Conservation (phyloP, 2,113 vertebrate species). For the Piaya cayana region DNA sequence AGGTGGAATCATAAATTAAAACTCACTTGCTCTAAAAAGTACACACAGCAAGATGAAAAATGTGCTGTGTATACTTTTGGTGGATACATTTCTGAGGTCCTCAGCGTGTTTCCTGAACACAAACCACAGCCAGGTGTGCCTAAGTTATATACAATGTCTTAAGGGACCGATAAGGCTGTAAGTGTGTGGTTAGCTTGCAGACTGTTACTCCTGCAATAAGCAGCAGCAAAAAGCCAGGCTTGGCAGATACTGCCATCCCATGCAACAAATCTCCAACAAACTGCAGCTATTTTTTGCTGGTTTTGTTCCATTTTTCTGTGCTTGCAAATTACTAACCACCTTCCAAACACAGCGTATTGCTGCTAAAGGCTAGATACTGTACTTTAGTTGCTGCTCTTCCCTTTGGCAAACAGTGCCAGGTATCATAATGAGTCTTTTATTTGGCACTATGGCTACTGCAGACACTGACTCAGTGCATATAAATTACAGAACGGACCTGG, state of each 20-base stretch:
- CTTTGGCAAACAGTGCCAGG: not conserved
- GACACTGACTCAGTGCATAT: not conserved
- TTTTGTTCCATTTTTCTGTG: not conserved
- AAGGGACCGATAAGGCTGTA: not conserved
- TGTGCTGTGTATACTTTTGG: not conserved
- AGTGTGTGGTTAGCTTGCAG: constrained; percentile 1
- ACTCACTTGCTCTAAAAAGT: not conserved
- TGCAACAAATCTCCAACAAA: not conserved
- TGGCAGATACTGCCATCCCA: not conserved
- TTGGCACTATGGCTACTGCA: not conserved
- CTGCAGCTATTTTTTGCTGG: not conserved
- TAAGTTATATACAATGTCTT: constrained; percentile 11
- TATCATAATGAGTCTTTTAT: not conserved
- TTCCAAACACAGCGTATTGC: not conserved
- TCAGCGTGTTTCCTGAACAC: constrained; percentile 23
- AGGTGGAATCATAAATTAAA: not conserved
- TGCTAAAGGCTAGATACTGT: not conserved
- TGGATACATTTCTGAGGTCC: not conserved
- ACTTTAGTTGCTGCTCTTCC: not conserved
- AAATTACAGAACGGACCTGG: not conserved
- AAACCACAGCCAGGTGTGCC: accelerated
- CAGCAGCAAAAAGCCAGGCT: not conserved
- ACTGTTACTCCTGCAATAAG: not conserved
- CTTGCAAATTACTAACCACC: not conserved
- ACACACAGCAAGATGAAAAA: not conserved